Conservation (phyloP, 1,140 invertebrate species). For the Orchesella cincta region DNA sequence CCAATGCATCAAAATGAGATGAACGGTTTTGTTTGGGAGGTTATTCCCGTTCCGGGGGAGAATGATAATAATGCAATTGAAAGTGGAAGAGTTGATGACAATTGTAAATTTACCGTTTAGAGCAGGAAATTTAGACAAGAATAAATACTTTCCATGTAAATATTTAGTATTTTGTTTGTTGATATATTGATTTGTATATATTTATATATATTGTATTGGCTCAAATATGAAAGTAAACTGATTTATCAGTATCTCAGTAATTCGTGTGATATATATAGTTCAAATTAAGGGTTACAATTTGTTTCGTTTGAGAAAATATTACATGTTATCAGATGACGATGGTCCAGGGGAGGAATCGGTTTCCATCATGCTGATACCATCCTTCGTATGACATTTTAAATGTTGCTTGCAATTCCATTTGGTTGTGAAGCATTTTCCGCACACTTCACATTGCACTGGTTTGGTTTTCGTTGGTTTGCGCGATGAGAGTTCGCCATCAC, state of each 20-base stretch:
- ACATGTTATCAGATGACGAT: no score
- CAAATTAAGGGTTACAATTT: no score
- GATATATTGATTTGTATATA: no score
- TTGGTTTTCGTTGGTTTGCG: background rate
- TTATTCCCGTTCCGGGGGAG: background rate
- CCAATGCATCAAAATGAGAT: background rate
- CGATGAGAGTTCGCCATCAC: background rate
- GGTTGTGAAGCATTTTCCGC: slow-evolving; percentile 12
- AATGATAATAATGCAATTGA: slow-evolving; percentile 15
- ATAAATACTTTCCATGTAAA: background rate
- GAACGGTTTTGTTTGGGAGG: slow-evolving; percentile 4
- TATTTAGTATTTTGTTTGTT: no score
- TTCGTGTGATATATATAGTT: no score
- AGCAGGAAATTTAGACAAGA: background rate
- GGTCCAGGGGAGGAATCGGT: background rate
- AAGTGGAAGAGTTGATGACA: slow-evolving; percentile 6
- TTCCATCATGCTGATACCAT: background rate
- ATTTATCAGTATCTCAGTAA: no score
- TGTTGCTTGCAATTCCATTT: slow-evolving; percentile 32
- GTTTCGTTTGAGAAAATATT: no score
- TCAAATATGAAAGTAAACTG: no score
- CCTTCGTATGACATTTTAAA: slow-evolving; percentile 20
- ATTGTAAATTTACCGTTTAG: background rate
- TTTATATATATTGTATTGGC: no score
- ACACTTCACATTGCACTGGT: background rate